These are phyloP conservation scores for Prolemur simus DNA, from an alignment of 2,113 vertebrate species.

Conservation along the genomic window DNA sequence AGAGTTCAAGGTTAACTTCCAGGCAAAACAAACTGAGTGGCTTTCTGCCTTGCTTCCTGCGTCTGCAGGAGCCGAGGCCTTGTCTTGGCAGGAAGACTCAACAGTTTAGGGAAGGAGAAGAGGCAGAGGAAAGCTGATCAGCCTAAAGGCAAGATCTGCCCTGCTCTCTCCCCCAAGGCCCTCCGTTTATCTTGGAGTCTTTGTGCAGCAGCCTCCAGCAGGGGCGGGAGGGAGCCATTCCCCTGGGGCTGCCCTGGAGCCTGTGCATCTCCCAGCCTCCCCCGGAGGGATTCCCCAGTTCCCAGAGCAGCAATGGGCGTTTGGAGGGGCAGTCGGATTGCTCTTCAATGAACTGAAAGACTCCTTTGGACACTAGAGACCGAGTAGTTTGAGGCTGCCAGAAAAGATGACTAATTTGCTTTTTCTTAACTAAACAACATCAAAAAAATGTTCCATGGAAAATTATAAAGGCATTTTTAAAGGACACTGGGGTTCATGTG, in stretches of 20 bases:
- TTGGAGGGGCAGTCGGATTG: not conserved
- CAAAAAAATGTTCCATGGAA: not conserved
- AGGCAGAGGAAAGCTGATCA: not conserved
- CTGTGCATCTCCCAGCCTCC: not conserved
- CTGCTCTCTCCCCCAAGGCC: not conserved
- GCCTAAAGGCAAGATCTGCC: rapidly evolving
- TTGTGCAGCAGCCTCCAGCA: not conserved
- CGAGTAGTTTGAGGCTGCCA: not conserved
- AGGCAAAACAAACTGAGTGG: constrained; percentile 8
- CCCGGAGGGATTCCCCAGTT: not conserved
- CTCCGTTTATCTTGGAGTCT: not conserved
- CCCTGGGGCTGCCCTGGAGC: not conserved
- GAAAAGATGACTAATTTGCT: constrained; percentile 21
- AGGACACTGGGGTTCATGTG: not conserved
- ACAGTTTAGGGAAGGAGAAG: not conserved
- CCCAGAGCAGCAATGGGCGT: not conserved
- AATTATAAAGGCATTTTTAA: constrained; percentile 40
- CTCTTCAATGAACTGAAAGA: not conserved
- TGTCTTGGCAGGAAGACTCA: not conserved
- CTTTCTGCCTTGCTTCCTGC: constrained; percentile 37
- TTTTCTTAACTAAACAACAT: constrained; percentile 1
- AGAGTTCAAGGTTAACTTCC: constrained; percentile 1
- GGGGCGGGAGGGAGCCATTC: not conserved
- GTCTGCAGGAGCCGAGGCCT: not conserved
- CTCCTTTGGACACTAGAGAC: constrained; percentile 15